Percentiles rank a stretch among this genome's conserved stretches.
These are phyloP conservation scores for Tiliacea citrago DNA, from an alignment of 2,888 invertebrate species.

Conservation along the genomic window DNA sequence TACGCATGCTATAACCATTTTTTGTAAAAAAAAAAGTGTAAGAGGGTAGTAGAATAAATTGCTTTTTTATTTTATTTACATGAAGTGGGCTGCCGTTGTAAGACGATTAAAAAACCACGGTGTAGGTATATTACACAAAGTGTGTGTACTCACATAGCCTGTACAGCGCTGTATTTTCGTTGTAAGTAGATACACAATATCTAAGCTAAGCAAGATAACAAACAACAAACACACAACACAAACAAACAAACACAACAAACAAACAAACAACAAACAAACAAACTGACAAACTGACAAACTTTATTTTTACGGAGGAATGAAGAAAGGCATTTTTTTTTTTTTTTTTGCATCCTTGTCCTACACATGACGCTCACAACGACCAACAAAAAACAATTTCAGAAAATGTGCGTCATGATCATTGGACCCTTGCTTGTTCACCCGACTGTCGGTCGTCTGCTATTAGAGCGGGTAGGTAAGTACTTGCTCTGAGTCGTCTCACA, in stretches of 20 bases:
- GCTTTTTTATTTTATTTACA: too few relatives aligned
- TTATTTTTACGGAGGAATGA: slow-evolving; percentile 1
- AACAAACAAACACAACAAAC: too few relatives aligned
- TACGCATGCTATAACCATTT: too few relatives aligned
- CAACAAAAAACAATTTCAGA: not conserved
- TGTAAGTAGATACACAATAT: not conserved
- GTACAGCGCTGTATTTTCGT: not conserved
- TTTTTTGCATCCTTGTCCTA: not conserved
- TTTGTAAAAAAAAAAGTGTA: too few relatives aligned
- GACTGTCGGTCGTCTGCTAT: not conserved
- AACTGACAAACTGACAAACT: too few relatives aligned
- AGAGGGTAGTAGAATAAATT: too few relatives aligned
- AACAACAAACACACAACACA: too few relatives aligned
- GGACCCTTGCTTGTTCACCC: not conserved
- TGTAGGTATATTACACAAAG: too few relatives aligned
- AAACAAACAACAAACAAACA: too few relatives aligned
- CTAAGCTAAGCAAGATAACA: not conserved
- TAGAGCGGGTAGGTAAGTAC: not conserved
- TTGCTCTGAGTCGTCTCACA: not conserved
- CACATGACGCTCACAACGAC: slow-evolving; percentile 1
- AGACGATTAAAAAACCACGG: too few relatives aligned
- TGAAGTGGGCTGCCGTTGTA: too few relatives aligned
- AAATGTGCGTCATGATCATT: not conserved
- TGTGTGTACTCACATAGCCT: not conserved
- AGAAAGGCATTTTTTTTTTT: not conserved